Evolutionary conservation across 92 coral and sea anemone genomes (phyloP), one percentile per base, ranked within the genome.

Genomic region (Paramuricea clavata): DNA sequence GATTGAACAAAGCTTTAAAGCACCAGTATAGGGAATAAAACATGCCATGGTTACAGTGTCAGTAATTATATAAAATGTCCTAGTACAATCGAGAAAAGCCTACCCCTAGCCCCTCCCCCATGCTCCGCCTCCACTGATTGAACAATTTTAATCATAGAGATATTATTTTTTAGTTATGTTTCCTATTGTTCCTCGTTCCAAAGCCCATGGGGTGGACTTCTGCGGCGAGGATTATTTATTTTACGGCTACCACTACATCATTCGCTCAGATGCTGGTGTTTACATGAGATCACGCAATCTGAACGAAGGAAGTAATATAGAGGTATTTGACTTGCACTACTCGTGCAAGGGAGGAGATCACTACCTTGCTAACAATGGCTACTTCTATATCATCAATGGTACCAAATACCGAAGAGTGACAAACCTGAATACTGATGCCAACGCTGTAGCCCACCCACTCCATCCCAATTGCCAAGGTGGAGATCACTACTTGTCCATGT

Each of bases 391-490:
- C 49, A 39, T 81, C n/a, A 33, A 23, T 22, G 34, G 60, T 28
- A 62, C 17, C 11, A 50, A 39, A 23, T 80, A 80, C 34, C 73
- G 85, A 19, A 60, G 85, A 33, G 74, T 80, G 12, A 80, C 73
- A 26, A 61, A 61, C 85, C 31, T 80, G 74, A 61, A 19, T 35
- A 22, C 49, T 7, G 85, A 81, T 70, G 52, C 32, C 2, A 74
- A 56, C n/a, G 23, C 85, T 16, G 85, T 80, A n/a, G 85, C 59
- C 47, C 60, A 60, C 74, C 10, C 56, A 12, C 85, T 81, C 21
- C 85, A 81, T 81, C 74, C 85, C 25, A 60, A 81, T 52, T 81
- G 85, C 52, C 71, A 15, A 11, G 36, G 73, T 23, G 85, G 85
- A 30, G 71, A 70, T 54, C 35, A 32, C 44, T 81, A 61, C 39